phyloP scores from a whole-genome alignment of 1,140 invertebrate genomes.

The Ctenoplectra terminalis region DNA sequence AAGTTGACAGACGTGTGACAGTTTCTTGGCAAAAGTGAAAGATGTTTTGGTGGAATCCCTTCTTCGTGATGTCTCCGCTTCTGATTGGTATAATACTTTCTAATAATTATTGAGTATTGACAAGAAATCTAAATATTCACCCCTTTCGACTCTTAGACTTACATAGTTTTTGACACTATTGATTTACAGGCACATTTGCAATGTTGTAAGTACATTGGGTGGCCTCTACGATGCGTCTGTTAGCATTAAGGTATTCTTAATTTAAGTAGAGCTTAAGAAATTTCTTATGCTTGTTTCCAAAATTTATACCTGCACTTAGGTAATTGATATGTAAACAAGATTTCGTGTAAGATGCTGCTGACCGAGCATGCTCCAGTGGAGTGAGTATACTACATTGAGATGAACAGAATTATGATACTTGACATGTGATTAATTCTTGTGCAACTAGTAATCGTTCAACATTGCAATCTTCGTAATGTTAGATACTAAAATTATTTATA shows the following conservation, averaged over 20 bases:
- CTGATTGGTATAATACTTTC: conserved; percentile 78
- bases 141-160: conserved; percentile 67
- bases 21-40: conserved; percentile 73
- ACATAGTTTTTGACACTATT: conserved; percentile 69
- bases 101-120: conserved; percentile 73
- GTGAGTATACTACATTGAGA: conserved; percentile 77
- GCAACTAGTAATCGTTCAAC: conserved; percentile 73
- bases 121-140: conserved; percentile 70
- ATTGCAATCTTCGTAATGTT: conserved; percentile 17
- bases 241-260: conserved; percentile 66
- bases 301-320: conserved; percentile 78
- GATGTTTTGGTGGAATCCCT: conserved; percentile 75
- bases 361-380: conserved; percentile 75
- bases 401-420: conserved; percentile 70
- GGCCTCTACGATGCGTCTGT: conserved; percentile 73
- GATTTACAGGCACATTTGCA: conserved; percentile 77
- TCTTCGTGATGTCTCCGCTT: conserved; percentile 77
- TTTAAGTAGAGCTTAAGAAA: conserved; percentile 72
- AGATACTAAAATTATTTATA: conserved; percentile 32
- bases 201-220: conserved; percentile 82
- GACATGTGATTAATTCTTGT: conserved; percentile 70
- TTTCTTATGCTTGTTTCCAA: conserved; percentile 72
- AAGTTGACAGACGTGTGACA: conserved; percentile 72
- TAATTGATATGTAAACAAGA: conserved; percentile 79
- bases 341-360: conserved; percentile 76